Conservation (phyloP, 2,888 invertebrate genomes). For the Melangyna quadrimaculata region DNA sequence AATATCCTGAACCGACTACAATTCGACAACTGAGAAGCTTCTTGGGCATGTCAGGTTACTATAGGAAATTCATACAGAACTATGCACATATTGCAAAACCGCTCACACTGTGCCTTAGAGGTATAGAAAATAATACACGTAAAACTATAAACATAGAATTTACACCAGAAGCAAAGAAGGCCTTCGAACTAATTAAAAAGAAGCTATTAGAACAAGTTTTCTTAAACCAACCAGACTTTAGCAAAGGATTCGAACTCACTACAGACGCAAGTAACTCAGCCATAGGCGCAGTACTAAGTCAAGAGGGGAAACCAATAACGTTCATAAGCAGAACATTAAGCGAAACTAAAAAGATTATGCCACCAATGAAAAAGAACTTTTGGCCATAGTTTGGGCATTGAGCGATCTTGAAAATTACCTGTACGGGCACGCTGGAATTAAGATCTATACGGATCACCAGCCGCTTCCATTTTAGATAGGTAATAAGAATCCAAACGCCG, state of each 20-base stretch:
- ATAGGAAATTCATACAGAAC: too few relatives aligned
- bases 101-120: too few relatives aligned
- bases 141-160: too few relatives aligned
- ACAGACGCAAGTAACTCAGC: conserved; percentile 11
- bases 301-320: conserved; percentile 73
- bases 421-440: conserved; percentile 74
- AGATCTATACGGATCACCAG: conserved; percentile 67
- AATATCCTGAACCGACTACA: too few relatives aligned
- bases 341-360: conserved; percentile 65
- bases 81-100: too few relatives aligned
- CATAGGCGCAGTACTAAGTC: conserved; percentile 50
- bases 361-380: conserved; percentile 77
- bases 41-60: too few relatives aligned
- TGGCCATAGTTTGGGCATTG: conserved; percentile 76
- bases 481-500: conserved; percentile 57
- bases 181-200: background rate
- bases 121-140: too few relatives aligned
- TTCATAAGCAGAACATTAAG: too few relatives aligned
- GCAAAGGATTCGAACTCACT: conserved; percentile 10
- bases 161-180: conserved; percentile 3
- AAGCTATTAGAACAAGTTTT: background rate
- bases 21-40: too few relatives aligned
- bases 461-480: conserved; percentile 66
- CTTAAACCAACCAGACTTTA: conserved; percentile 1
- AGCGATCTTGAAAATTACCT: conserved; percentile 77